Base-by-base conservation (phyloP, 2,797 vertebrate genomes). In the Poeciliopsis presidionis region DNA sequence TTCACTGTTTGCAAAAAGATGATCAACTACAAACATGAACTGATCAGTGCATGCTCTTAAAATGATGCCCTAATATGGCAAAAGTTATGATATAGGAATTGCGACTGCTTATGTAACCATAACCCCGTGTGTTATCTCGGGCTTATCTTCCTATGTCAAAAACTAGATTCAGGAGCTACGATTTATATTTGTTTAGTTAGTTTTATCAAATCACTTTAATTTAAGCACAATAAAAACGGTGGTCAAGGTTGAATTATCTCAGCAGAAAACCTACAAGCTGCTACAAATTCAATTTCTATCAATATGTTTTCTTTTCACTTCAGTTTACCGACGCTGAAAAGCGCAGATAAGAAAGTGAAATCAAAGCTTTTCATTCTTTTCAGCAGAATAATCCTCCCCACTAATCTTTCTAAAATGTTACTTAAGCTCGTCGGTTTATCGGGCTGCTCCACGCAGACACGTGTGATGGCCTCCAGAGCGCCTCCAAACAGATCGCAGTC, bases 381-480 rank as follows among this genome's bases (percentile, higher is more conserved):
- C 30, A 55, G 39, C 36, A 77, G n/a, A 70, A 20, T 20, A 59
- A 11, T 51, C 14, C 4, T 69, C n/a, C 57, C 41, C 20, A 41
- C 25, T 47, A 55, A 78, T 75, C 41, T 63, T 7, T 43, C 8
- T 8, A n/a, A 28, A 36, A 36, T 41, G 9, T 30, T 67, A 75
- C 41, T 41, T 20, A 20, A 30, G 57, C 25, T 5, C 0, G 30
- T 70, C 0, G 2, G 39, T 69, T 76, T 83, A 78, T 86, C 78
- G 18, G 49, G 51, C 65, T 41, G 49, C 67, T 74, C 14, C 55
- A 9, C 25, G 36, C n/a, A 36, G 33, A 63, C 49, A 22, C 20
- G 47, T 3, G 7, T 39, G 49, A 63, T 73, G 83, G 28, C 90
- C 86, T 89, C 87, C 81, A 80, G 5, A 46, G 41, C 72, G 53